These are phyloP conservation scores for Acipenser ruthenus DNA, from an alignment of 2,797 vertebrate species.

Conservation along the genomic window DNA sequence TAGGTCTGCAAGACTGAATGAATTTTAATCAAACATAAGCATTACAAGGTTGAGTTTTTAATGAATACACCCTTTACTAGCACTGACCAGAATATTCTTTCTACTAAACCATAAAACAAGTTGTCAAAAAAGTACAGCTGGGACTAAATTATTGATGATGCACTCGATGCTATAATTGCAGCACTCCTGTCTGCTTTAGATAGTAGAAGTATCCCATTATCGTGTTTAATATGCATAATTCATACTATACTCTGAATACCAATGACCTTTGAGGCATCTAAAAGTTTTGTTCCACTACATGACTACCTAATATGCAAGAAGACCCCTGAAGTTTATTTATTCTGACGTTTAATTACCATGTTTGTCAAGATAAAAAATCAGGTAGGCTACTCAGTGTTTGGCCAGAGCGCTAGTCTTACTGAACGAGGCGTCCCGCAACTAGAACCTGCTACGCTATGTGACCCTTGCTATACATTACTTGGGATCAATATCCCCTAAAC, in stretches of 20 bases:
- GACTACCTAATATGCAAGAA: not conserved
- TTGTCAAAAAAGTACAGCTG: not conserved
- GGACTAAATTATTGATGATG: conserved; percentile 5
- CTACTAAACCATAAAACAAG: not conserved
- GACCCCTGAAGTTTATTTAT: not conserved
- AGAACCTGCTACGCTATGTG: no score
- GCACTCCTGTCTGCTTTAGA: conserved; percentile 4
- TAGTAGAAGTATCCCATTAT: conserved; percentile 5
- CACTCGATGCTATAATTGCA: conserved; percentile 4
- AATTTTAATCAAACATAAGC: not conserved
- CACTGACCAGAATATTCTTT: not conserved
- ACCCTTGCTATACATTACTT: no score
- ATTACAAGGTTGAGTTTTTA: not conserved
- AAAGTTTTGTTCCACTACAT: conserved; percentile 1
- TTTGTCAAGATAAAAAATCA: no score
- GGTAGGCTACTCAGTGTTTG: no score
- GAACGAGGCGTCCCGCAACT: no score
- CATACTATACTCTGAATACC: not conserved
- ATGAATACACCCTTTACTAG: not conserved
- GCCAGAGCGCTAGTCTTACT: no score
- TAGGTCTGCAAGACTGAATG: not conserved
- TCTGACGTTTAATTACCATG: not conserved
- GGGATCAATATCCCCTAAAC: no score
- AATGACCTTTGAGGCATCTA: not conserved
- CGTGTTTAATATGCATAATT: conserved; percentile 4